phyloP scores from a whole-genome alignment of 2,888 invertebrate genomes.

The Agrotis clavis region DNA sequence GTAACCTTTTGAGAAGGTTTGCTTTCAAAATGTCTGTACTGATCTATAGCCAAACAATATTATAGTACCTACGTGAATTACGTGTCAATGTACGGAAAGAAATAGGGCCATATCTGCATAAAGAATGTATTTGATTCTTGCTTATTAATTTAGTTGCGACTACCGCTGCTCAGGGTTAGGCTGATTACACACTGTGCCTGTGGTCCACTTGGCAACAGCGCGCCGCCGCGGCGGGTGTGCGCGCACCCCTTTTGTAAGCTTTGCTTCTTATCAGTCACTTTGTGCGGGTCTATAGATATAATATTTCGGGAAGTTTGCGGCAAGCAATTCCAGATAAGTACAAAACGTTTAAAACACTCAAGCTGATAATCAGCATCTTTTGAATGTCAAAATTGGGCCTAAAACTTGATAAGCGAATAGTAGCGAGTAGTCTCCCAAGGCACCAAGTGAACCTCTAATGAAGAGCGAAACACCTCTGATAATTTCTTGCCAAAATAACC shows the following conservation, averaged over 20 bases:
- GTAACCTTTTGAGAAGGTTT: neutral
- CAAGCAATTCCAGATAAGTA: neutral
- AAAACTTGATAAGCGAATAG: neutral
- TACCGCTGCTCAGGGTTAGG: neutral
- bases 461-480: neutral
- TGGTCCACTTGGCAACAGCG: neutral
- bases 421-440: neutral
- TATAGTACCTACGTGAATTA: no score
- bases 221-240: neutral
- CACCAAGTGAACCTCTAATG: neutral
- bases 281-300: neutral
- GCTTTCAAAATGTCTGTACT: neutral
- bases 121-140: neutral
- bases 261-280: neutral
- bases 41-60: no score
- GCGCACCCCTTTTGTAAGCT: neutral
- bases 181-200: neutral
- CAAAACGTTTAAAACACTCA: neutral
- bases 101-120: neutral
- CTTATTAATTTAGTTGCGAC: conserved; percentile 1
- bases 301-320: neutral
- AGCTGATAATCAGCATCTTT: neutral
- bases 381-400: neutral
- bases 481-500: no score
- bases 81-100: neutral